These are phyloP conservation scores for Mus minutoides DNA, from an alignment of 2,797 vertebrate species.

Conservation along the genomic window DNA sequence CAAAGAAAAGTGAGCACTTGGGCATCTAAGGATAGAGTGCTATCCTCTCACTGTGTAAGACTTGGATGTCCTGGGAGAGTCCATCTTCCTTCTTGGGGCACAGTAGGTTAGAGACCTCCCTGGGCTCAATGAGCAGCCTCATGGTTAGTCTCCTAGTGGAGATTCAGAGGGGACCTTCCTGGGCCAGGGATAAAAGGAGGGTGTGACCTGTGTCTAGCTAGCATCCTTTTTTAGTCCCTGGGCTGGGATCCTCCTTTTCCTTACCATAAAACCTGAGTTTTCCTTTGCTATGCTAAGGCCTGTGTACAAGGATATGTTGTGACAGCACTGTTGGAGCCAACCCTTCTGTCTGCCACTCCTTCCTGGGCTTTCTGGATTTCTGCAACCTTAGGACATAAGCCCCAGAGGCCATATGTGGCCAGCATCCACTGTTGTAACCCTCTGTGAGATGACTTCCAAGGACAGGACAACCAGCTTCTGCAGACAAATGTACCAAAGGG, in stretches of 20 bases:
- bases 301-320: background rate
- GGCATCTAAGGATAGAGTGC: background rate
- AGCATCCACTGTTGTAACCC: background rate
- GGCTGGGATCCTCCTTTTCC: background rate
- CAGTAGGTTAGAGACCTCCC: slow-evolving; percentile 4
- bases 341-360: background rate
- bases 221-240: background rate
- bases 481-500: background rate
- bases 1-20: slow-evolving; percentile 46
- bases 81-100: background rate
- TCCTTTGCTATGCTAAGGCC: background rate
- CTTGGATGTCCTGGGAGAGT: background rate
- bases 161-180: background rate
- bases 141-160: background rate
- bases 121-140: background rate
- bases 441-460: background rate
- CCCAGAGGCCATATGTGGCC: background rate
- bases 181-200: background rate
- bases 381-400: background rate
- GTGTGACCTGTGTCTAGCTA: background rate
- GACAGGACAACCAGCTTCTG: background rate
- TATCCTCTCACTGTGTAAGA: background rate
- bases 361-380: background rate
- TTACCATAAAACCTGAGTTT: background rate
- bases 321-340: background rate